These are phyloP conservation scores for Linyphia triangularis DNA, from an alignment of 2,888 invertebrate species.

Conservation along the genomic window DNA sequence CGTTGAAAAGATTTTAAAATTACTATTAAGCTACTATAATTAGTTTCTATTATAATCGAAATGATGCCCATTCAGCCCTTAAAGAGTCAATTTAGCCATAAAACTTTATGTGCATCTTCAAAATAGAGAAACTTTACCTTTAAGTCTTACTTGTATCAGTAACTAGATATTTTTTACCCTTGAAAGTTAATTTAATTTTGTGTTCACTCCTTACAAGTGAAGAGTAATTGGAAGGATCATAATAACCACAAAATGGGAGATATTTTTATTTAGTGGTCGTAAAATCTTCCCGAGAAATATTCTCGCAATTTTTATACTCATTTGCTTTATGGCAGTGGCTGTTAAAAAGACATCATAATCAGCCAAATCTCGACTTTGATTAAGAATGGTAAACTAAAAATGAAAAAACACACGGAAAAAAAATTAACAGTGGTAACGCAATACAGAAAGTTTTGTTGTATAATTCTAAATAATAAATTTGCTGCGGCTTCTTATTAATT, in stretches of 20 bases:
- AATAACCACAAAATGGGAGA: background rate
- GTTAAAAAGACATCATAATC: slow-evolving; percentile 55
- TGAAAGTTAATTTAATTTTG: slow-evolving; percentile 1
- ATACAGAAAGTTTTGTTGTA: background rate
- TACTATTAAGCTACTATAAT: too few relatives aligned
- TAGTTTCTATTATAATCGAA: too few relatives aligned
- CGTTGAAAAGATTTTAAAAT: too few relatives aligned
- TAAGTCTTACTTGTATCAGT: background rate
- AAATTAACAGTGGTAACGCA: background rate
- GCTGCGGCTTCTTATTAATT: background rate
- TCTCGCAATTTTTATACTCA: background rate
- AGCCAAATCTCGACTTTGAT: slow-evolving; percentile 12
- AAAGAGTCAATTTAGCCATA: background rate
- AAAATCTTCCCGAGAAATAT: background rate
- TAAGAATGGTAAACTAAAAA: slow-evolving; percentile 1
- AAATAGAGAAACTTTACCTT: background rate
- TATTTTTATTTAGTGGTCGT: background rate
- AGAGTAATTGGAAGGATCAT: slow-evolving; percentile 31
- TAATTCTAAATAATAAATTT: background rate
- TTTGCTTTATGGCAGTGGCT: background rate
- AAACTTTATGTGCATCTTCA: background rate
- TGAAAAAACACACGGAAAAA: background rate
- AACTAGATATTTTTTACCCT: background rate
- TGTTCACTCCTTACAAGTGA: background rate
- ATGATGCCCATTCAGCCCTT: too few relatives aligned